Base-by-base conservation (phyloP, 2,113 vertebrate species). In the Alectura lathami region DNA sequence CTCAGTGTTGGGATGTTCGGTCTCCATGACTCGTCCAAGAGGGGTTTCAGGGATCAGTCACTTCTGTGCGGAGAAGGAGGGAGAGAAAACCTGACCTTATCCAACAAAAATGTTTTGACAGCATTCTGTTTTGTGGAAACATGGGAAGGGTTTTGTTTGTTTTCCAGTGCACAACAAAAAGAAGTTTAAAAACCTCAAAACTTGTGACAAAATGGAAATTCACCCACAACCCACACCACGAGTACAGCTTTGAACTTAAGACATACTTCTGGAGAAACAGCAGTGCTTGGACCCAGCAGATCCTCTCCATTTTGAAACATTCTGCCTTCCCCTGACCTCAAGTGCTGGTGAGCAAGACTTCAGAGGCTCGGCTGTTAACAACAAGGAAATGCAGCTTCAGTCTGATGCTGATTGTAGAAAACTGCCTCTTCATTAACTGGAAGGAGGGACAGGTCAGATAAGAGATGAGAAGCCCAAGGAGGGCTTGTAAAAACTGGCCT, bases 51-150 rank as follows among this genome's bases (percentile, higher is more conserved):
- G 89, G 82, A 59, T 90, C n/a, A 21, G 82, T 91, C 94, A 67
- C 76, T 95, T 86, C 54, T 86, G 87, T 67, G 89, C 5, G 3
- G 90, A 86, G 93, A 91, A 89, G 51, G 86, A 92, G 83, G 75
- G 78, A 94, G 88, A 96, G 76, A 91, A 95, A 96, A 88, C 90
- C 90, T 76, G 91, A 95, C 85, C 60, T 95, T 96, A 94, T 96
- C 95, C 90, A 94, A 96, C 42, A 96, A 93, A 94, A 96, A 95
- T 93, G 90, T 96, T 96, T 96, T 95, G 94, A 91, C 91, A 96
- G 91, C 73, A 1, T 83, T 94, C 36, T 10, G 88, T 83, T 93
- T 90, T 77, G 88, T 29, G 69, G 94, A 96, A 96, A 84, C 80
- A 94, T 78, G 94, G 93, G 94, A 95, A 96, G 93, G 93, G 94